A percentile compares a stretch with the other conserved stretches of the same genome.
Conservation (phyloP, 2,113 vertebrate genomes). For the Nesospiza acunhae region DNA sequence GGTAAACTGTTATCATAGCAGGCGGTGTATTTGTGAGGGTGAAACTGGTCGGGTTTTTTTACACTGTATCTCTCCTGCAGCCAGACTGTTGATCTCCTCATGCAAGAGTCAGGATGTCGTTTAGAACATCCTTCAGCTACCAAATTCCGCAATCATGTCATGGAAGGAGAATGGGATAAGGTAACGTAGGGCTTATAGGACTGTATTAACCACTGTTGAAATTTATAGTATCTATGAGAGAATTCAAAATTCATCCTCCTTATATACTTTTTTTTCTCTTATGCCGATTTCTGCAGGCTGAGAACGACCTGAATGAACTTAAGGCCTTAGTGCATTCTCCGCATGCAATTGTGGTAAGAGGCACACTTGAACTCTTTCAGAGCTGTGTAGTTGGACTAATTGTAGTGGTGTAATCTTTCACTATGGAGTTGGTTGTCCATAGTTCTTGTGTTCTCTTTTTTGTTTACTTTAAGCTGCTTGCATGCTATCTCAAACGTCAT, state of each 20-base stretch:
- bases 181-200: conserved; percentile 82
- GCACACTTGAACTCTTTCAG: conserved; percentile 77
- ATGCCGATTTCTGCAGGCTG: conserved; percentile 83
- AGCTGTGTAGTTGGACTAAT: conserved; percentile 72
- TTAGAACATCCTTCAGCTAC: conserved; percentile 98
- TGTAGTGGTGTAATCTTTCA: conserved; percentile 71
- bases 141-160: conserved; percentile 99
- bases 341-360: conserved; percentile 95
- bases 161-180: conserved; percentile 99
- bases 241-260: conserved; percentile 55
- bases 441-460: conserved; percentile 53
- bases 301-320: conserved; percentile 97
- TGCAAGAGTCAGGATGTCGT: conserved; percentile 99
- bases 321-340: conserved; percentile 98
- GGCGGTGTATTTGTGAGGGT: conserved; percentile 69
- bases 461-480: conserved; percentile 50
- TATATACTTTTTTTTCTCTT: conserved; percentile 39
- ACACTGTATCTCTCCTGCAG: conserved; percentile 88
- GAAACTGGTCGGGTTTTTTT: conserved; percentile 77
- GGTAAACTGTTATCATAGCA: conserved; percentile 56
- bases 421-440: conserved; percentile 35
- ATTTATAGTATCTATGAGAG: conserved; percentile 53
- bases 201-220: conserved; percentile 75
- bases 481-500: not conserved
- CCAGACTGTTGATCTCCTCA: conserved; percentile 99